Evolutionary conservation across 1,140 invertebrate genomes (phyloP).

Genomic region (Streblospio benedicti): DNA sequence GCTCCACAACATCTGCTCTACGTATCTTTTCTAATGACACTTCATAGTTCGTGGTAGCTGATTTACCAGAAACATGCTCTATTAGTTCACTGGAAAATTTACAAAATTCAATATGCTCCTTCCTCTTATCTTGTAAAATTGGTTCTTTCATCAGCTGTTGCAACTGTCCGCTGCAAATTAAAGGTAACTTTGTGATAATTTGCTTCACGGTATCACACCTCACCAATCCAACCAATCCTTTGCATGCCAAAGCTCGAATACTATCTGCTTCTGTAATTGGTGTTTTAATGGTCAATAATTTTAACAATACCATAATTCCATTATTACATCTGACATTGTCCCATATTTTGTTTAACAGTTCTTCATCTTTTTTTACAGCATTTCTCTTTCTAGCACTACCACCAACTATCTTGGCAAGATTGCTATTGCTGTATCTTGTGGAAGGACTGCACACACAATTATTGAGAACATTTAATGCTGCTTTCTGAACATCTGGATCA

Average conservation of each 20-base stretch:
- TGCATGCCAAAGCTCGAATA: conserved; percentile 79
- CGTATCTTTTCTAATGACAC: conserved; percentile 40
- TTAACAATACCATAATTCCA: conserved; percentile 80
- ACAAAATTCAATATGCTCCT: conserved; percentile 91
- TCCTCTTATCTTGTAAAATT: conserved; percentile 84
- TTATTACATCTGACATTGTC: conserved; percentile 84
- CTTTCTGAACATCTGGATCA: conserved; percentile 83
- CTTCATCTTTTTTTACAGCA: conserved; percentile 66
- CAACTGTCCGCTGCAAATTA: conserved; percentile 86
- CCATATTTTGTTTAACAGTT: conserved; percentile 83
- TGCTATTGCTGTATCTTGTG: too few species aligned
- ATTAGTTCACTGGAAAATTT: conserved; percentile 86
- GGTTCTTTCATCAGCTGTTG: conserved; percentile 91
- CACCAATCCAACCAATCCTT: conserved; percentile 72
- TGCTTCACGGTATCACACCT: conserved; percentile 83
- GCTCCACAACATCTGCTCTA: conserved; percentile 81
- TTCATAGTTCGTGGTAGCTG: conserved; percentile 43
- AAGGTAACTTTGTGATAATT: conserved; percentile 88
- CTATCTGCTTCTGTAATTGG: conserved; percentile 94
- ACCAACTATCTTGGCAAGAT: conserved; percentile 29
- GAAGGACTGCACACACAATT: conserved; percentile 89
- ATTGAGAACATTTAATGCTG: conserved; percentile 75
- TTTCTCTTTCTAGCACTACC: conserved; percentile 61
- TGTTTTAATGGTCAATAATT: conserved; percentile 78
- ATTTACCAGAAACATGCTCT: conserved; percentile 82